Base-by-base conservation (phyloP, 2,797 vertebrate genomes). In the Poeciliopsis presidionis region DNA sequence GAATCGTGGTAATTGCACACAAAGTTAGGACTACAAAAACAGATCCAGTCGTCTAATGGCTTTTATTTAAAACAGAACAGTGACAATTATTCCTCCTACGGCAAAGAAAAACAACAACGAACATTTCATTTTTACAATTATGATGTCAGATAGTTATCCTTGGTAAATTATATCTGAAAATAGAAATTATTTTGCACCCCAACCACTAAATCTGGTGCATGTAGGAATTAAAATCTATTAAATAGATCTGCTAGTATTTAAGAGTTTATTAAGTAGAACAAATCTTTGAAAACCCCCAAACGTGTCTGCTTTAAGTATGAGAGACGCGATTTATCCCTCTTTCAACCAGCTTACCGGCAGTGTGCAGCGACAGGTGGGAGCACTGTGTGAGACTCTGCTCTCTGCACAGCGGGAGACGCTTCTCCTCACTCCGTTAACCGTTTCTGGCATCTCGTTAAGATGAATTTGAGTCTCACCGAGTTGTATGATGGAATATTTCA, bases 281-380 rank as follows among this genome's bases (percentile, higher is more conserved):
- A 41, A 67, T 67, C 7, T 69, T 69, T 39, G 33, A 12, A 65
- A 9, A 9, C 0, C 33, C 3, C 14, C 18, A 65, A 36, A 65
- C 39, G 6, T 65, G 36, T 39, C 53, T 55, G 46, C 46, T 9
- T 55, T 30, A 4, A 16, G 28, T 59, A 13, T 59, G 57, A 30
- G 5, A 59, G 13, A 30, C 28, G 12, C n/a, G 55, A 2, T 6
- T 5, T 28, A 28, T 57, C n/a, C 55, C 4, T 28, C 53, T 57
- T 57, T 57, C 55, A 28, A n/a, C 55, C 55, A 57, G n/a, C 55
- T 57, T n/a, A 55, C 25, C n/a, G n/a, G 57, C 57, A 59, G 57
- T 59, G 57, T 30, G 57, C 57, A 59, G 55, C 55, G 4, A 6
- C n/a, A 59, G 55, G 55, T 28, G 55, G 55, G 25, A 12, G 53